Base-by-base conservation (phyloP, 2,888 invertebrate genomes). In the Drosophila merina region DNA sequence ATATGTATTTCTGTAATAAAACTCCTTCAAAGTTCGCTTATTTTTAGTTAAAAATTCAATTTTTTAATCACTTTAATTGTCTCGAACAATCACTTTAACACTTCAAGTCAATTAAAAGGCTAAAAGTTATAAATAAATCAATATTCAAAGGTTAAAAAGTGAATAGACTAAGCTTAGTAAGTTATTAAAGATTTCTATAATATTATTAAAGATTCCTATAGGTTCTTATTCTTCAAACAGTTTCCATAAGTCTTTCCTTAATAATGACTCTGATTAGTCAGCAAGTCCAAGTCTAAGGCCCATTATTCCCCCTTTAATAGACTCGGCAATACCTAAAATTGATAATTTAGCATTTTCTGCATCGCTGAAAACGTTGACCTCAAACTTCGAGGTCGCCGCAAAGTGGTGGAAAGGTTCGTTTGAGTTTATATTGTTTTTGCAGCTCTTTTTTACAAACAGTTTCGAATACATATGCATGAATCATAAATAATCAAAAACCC, bases 331-430 rank as follows among this genome's bases (percentile, higher is more conserved):
- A 54, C 30, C 7, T n/a, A 47, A 30, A 28, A 50, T 14, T 51
- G 36, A 10, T 47, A 28, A 57, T 52, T 49, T 36, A 57, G 66
- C 48, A 52, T 55, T 74, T 87, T 87, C 75, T 83, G 83, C 86
- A 85, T 75, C 80, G 70, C 70, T 77, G 77, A 86, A 73, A 75
- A 59, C 83, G 84, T 87, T 83, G 83, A 83, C 83, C 88, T 83
- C 86, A 87, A 87, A 58, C 54, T 57, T 60, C 83, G 87, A 86
- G 82, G 88, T 82, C 74, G 73, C 63, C 59, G 33, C 38, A 20
- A 44, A 31, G 55, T 52, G 30, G 57, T 82, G 62, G 77, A 82
- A 82, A 85, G 83, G 76, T 81, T 70, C 58, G 80, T 63, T 63
- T 62, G 30, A 52, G 45, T 50, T 49, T 59, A 25, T 48, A 38